Percentiles rank a stretch among this genome's conserved stretches.
These are phyloP conservation scores for Saccostrea cuccullata DNA, from an alignment of 1,140 invertebrate species.

Conservation along the genomic window DNA sequence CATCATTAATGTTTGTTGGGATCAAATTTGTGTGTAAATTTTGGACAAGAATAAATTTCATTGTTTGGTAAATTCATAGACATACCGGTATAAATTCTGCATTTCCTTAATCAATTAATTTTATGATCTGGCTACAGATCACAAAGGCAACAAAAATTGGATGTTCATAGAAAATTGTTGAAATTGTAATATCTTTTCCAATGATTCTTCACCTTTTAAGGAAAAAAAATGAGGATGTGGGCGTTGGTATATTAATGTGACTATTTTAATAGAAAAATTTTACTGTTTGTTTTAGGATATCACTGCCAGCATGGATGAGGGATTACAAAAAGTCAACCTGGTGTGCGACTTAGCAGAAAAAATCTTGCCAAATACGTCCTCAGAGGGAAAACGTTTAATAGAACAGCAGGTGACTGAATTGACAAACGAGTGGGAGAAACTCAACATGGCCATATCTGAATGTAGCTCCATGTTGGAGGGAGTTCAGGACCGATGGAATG, in stretches of 20 bases:
- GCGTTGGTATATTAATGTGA: background rate
- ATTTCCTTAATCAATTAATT: too few relatives aligned
- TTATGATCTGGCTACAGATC: too few relatives aligned
- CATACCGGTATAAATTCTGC: too few relatives aligned
- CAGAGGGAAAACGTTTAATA: constrained; percentile 91
- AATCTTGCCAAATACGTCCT: constrained; percentile 89
- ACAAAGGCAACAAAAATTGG: too few relatives aligned
- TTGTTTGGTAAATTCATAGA: too few relatives aligned
- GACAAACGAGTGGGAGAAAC: constrained; percentile 91
- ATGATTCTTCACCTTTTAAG: too few relatives aligned
- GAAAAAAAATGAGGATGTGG: too few relatives aligned
- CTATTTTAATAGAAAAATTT: background rate
- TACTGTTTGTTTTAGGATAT: constrained; percentile 65
- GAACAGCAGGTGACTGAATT: constrained; percentile 91
- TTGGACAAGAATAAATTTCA: too few relatives aligned
- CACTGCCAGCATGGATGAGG: constrained; percentile 73
- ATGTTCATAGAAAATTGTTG: too few relatives aligned
- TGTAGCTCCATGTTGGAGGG: constrained; percentile 88
- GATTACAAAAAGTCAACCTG: constrained; percentile 73
- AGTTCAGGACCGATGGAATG: constrained; percentile 89
- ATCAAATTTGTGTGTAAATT: too few relatives aligned
- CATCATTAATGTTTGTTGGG: background rate
- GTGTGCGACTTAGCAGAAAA: constrained; percentile 85
- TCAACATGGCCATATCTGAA: constrained; percentile 89
- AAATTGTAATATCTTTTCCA: too few relatives aligned